Conservation (phyloP, 2,113 vertebrate genomes). For the Porphyrio hochstetteri region DNA sequence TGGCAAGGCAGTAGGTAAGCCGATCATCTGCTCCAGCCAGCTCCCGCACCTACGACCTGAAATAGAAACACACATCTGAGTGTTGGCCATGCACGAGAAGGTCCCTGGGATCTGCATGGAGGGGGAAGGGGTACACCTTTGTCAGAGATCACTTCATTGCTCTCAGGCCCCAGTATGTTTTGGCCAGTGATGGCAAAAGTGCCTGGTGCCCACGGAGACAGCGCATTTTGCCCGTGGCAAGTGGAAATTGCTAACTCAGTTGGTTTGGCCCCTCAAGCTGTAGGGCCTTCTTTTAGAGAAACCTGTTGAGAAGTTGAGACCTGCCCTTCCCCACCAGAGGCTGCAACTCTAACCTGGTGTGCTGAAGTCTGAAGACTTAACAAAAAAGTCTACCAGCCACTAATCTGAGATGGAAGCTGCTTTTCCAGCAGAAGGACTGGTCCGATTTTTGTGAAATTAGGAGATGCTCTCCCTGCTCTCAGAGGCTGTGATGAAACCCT, state of each 20-base stretch:
- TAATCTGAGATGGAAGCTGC: not conserved
- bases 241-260: not conserved
- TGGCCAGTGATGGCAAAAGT: not conserved
- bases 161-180: not conserved
- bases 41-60: not conserved
- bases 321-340: not conserved
- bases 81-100: not conserved
- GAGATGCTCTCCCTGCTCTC: not conserved
- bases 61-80: conserved; percentile 7
- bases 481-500: not conserved
- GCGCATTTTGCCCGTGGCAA: not conserved
- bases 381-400: not conserved
- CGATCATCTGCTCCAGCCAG: conserved; percentile 9
- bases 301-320: not conserved
- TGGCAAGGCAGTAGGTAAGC: conserved; percentile 30
- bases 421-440: not conserved
- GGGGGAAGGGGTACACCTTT: not conserved
- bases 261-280: not conserved
- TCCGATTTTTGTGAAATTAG: not conserved
- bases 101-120: not conserved
- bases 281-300: not conserved
- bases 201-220: fast-evolving
- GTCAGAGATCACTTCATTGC: not conserved
- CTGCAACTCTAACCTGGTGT: not conserved
- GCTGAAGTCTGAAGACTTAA: not conserved